Conservation (phyloP, 2,888 invertebrate species). For the Cecidostiba fungosa region DNA sequence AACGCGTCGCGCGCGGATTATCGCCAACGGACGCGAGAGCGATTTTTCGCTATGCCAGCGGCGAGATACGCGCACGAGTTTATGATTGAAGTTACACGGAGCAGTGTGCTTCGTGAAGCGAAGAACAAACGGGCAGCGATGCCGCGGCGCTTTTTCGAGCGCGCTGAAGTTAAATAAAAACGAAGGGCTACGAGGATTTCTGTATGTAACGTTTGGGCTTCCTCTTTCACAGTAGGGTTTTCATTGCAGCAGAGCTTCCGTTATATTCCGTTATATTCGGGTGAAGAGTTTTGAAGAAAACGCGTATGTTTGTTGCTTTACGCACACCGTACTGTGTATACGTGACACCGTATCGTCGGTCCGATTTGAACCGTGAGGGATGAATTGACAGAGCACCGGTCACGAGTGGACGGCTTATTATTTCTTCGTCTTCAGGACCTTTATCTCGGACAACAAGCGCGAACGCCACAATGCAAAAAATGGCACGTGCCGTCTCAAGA, state of each 20-base stretch:
- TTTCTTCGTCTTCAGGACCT: background rate
- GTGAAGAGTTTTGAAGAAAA: too few relatives aligned
- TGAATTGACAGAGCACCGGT: background rate
- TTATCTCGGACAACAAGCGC: background rate
- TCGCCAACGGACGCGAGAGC: background rate
- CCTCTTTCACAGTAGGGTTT: too few relatives aligned
- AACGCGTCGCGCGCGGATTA: conserved; percentile 38
- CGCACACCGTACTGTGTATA: too few relatives aligned
- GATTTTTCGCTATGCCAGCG: conserved; percentile 41
- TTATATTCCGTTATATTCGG: too few relatives aligned
- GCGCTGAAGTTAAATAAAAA: conserved; percentile 49
- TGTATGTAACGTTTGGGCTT: too few relatives aligned
- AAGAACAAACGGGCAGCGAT: conserved; percentile 38
- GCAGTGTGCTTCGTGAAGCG: conserved; percentile 36
- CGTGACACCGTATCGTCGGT: background rate
- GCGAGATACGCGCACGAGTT: conserved; percentile 52
- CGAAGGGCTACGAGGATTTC: conserved; percentile 36
- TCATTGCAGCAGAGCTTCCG: too few relatives aligned
- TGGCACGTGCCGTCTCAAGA: conserved; percentile 79
- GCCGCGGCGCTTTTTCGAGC: background rate
- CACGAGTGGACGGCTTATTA: conserved; percentile 37
- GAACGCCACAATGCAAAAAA: conserved; percentile 1
- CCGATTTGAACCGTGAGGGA: background rate
- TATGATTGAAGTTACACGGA: conserved; percentile 56
- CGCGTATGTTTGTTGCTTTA: too few relatives aligned